Evolutionary conservation across 2,888 invertebrate genomes (phyloP).

Genomic region (Microplitis manilae): DNA sequence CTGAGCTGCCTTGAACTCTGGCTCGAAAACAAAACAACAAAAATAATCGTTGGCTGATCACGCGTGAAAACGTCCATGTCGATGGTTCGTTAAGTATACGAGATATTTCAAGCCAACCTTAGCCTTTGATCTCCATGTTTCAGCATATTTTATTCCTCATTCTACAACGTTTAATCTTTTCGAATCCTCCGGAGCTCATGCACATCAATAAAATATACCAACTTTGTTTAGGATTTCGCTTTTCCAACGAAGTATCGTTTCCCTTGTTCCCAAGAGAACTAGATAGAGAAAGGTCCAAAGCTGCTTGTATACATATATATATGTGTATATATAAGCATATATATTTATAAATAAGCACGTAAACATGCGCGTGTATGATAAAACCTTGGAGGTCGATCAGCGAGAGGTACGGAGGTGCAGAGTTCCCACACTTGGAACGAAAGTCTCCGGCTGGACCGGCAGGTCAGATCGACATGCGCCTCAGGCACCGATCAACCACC

Average conservation of each 20-base stretch:
- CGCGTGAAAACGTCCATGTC: conserved; percentile 47
- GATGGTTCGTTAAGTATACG: conserved; percentile 36
- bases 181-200: too few relatives aligned
- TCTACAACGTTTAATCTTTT: background rate
- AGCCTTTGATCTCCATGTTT: conserved; percentile 8
- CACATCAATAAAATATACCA: too few relatives aligned
- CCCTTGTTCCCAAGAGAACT: too few relatives aligned
- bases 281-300: too few relatives aligned
- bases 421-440: conserved; percentile 67
- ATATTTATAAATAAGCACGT: conserved; percentile 14
- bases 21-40: conserved; percentile 47
- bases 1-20: conserved; percentile 65
- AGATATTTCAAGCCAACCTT: conserved; percentile 2
- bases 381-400: conserved; percentile 59
- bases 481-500: conserved; percentile 57
- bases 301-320: background rate
- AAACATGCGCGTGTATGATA: conserved; percentile 45
- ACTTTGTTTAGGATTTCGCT: too few relatives aligned
- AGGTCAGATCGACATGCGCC: conserved; percentile 68
- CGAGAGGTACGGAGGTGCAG: conserved; percentile 65
- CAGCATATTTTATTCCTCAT: background rate
- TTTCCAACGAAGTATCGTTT: too few relatives aligned
- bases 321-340: background rate
- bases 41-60: conserved; percentile 33
- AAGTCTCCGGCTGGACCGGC: conserved; percentile 63